Percentiles rank a stretch among this genome's conserved stretches.
Evolutionary conservation across 2,113 vertebrate genomes (phyloP).

Genomic region (Triplophysa siluroides): DNA sequence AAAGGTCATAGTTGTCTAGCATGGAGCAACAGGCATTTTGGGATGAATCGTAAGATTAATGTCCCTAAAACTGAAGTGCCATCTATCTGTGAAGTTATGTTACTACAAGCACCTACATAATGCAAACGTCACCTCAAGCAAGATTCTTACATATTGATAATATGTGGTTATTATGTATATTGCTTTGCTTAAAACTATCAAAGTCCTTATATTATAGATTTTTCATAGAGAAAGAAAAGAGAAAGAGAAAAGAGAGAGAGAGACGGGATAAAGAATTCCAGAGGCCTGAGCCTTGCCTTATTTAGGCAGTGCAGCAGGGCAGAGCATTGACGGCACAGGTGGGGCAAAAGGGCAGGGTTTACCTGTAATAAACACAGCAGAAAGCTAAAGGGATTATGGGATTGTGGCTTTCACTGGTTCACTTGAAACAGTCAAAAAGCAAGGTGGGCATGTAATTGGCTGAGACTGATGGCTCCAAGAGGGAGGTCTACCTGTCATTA

Average conservation of each 20-base stretch:
- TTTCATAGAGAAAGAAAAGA: neutral
- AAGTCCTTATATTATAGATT: slow-evolving; percentile 26
- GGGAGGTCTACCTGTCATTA: slow-evolving; percentile 26
- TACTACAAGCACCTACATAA: neutral
- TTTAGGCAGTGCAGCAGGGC: slow-evolving; percentile 53
- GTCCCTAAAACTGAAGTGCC: slow-evolving; percentile 39
- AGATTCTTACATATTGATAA: slow-evolving; percentile 6
- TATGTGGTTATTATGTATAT: neutral
- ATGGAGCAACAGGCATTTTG: neutral
- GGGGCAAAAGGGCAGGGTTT: slow-evolving; percentile 19
- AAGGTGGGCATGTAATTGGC: slow-evolving; percentile 19
- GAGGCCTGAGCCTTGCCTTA: slow-evolving; percentile 45
- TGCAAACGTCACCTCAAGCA: neutral
- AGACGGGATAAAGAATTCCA: slow-evolving; percentile 28
- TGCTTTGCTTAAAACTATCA: neutral
- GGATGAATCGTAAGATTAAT: neutral
- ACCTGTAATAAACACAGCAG: slow-evolving; percentile 54
- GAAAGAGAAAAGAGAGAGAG: slow-evolving; percentile 21
- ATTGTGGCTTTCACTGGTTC: neutral
- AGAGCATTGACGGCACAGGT: slow-evolving; percentile 31
- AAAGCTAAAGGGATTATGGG: slow-evolving; percentile 7
- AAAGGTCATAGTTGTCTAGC: neutral
- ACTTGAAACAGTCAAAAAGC: slow-evolving; percentile 25
- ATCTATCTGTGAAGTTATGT: slow-evolving; percentile 43
- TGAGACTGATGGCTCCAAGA: neutral